Evolutionary conservation across 2,888 invertebrate species (phyloP).

Genomic region (Adelphocoris suturalis): DNA sequence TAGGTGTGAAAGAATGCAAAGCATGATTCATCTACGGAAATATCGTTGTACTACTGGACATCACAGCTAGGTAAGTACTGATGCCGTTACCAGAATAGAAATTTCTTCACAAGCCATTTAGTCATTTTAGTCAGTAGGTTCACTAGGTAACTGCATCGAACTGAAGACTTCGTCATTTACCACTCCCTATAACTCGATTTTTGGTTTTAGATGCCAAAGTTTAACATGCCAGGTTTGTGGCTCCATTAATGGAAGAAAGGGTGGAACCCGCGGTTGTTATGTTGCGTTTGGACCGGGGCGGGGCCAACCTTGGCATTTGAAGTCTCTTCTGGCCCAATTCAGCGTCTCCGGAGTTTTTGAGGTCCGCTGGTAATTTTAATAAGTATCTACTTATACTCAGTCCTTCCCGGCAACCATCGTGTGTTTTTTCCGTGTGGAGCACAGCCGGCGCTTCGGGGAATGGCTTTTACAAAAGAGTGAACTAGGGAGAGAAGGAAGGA

Average conservation of each 20-base stretch:
- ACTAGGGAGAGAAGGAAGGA: too few species aligned
- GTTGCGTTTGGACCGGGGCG: slow-evolving; percentile 50
- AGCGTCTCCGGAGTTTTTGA: slow-evolving; percentile 22
- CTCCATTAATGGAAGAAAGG: slow-evolving; percentile 65
- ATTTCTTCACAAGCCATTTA: not conserved
- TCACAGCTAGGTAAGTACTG: too few species aligned
- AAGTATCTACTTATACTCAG: slow-evolving; percentile 63
- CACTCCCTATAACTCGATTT: not conserved
- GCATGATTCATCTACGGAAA: too few species aligned
- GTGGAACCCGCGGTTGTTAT: slow-evolving; percentile 59
- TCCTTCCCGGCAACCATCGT: not conserved
- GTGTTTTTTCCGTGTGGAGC: not conserved
- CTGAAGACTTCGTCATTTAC: slow-evolving; percentile 11
- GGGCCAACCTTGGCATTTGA: slow-evolving; percentile 64
- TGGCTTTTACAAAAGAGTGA: too few species aligned
- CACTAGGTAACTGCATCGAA: not conserved
- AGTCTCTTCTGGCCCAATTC: slow-evolving; percentile 67
- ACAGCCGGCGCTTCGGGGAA: not conserved
- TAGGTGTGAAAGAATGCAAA: too few species aligned
- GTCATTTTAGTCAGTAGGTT: not conserved
- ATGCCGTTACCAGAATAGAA: not conserved
- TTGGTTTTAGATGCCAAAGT: not conserved
- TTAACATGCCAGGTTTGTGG: slow-evolving; percentile 22
- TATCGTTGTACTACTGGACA: too few species aligned
- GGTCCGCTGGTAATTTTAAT: slow-evolving; percentile 57